Conservation (phyloP, 2,888 invertebrate genomes). For the Tachina grossa region DNA sequence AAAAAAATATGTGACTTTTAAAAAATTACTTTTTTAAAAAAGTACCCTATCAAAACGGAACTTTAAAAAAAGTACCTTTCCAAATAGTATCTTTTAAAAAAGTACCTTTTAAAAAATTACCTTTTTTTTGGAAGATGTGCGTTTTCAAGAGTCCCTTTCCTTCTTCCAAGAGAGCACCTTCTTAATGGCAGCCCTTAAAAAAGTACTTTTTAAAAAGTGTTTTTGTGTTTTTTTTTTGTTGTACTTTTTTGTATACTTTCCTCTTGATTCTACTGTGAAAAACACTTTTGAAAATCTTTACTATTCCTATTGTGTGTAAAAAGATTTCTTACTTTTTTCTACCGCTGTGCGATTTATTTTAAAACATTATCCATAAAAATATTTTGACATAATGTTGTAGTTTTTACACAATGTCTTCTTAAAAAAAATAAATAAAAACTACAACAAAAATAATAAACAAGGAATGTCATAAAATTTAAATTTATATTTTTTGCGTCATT, state of each 20-base stretch:
- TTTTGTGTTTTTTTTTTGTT: background rate
- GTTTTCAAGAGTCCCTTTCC: background rate
- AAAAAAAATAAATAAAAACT: slow-evolving; percentile 3
- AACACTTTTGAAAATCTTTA: background rate
- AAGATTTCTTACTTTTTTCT: slow-evolving; percentile 5
- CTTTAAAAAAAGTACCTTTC: background rate
- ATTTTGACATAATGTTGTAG: slow-evolving; percentile 51
- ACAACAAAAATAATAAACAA: background rate
- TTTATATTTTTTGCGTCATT: slow-evolving; percentile 51
- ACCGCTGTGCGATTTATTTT: slow-evolving; percentile 51
- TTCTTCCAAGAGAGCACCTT: too few relatives aligned
- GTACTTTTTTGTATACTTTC: background rate
- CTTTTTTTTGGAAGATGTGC: too few relatives aligned
- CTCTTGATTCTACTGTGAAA: background rate
- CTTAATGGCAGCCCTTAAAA: background rate
- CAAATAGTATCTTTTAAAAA: background rate
- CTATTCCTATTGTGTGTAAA: background rate
- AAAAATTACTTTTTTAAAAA: background rate
- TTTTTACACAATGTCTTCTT: slow-evolving; percentile 47
- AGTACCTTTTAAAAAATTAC: background rate
- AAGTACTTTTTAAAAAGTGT: background rate
- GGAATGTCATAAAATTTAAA: slow-evolving; percentile 60
- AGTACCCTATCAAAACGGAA: too few relatives aligned
- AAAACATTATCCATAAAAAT: slow-evolving; percentile 63
- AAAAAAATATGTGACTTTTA: background rate